A percentile compares a stretch with the other conserved stretches of the same genome.
Evolutionary conservation across 2,113 vertebrate genomes (phyloP).

Genomic region (Mus spicilegus): DNA sequence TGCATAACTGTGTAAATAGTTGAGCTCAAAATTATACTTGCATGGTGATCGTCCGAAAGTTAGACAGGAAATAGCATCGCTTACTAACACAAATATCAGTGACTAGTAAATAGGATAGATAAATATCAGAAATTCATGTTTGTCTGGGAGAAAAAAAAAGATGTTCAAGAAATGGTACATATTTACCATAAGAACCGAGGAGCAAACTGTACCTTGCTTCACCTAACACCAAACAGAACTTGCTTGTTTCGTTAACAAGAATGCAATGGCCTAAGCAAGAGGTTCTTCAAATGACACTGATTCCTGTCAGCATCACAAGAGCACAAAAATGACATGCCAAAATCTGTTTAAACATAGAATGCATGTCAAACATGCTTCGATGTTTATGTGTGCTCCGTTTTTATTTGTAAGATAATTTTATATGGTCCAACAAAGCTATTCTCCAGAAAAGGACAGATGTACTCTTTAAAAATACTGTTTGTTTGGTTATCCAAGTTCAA

Average conservation of each 20-base stretch:
- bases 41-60: not conserved
- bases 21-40: slow-evolving; percentile 61
- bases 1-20: slow-evolving; percentile 52
- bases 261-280: slow-evolving; percentile 12
- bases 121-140: slow-evolving; percentile 60
- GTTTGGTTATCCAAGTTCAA: not conserved
- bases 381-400: not conserved
- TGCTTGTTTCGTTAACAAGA: slow-evolving; percentile 42
- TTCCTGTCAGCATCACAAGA: slow-evolving; percentile 27
- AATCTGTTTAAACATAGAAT: slow-evolving; percentile 26
- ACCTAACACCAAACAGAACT: slow-evolving; percentile 21
- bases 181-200: slow-evolving; percentile 28
- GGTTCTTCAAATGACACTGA: slow-evolving; percentile 7
- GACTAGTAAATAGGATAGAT: slow-evolving; percentile 50
- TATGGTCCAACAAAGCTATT: not conserved
- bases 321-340: not conserved
- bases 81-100: slow-evolving; percentile 64
- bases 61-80: slow-evolving; percentile 46
- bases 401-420: slow-evolving; percentile 31
- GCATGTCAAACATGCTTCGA: not conserved
- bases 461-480: not conserved
- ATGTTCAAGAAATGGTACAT: slow-evolving; percentile 43
- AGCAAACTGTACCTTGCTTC: slow-evolving; percentile 32
- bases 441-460: not conserved
- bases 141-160: slow-evolving; percentile 53